Percentiles rank a stretch among this genome's conserved stretches.
Evolutionary conservation across 2,797 vertebrate genomes (phyloP).

Genomic region (Lagorchestes hirsutus): DNA sequence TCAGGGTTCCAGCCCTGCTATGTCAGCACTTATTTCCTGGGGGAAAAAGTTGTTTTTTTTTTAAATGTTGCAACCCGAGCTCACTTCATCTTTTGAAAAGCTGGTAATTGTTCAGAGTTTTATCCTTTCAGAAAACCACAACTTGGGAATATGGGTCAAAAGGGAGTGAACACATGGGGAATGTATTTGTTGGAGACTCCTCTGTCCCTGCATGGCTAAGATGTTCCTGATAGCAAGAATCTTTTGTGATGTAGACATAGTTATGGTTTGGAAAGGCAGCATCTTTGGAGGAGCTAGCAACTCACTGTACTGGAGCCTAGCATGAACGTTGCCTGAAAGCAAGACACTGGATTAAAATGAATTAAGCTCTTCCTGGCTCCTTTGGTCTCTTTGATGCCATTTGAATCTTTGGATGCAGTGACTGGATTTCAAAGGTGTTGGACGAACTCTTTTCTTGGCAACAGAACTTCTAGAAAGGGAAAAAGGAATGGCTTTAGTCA

Average conservation of each 20-base stretch:
- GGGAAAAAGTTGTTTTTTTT: background rate
- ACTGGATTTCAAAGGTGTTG: background rate
- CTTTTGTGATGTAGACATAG: background rate
- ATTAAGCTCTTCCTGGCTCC: background rate
- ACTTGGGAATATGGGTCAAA: background rate
- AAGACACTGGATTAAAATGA: background rate
- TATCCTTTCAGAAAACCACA: conserved; percentile 2
- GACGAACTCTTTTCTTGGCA: background rate
- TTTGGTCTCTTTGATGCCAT: background rate
- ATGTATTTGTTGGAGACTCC: background rate
- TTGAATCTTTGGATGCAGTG: background rate
- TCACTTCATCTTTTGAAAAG: background rate
- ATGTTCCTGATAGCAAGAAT: background rate
- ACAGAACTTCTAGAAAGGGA: background rate
- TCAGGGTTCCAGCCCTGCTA: background rate
- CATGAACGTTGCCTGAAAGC: background rate
- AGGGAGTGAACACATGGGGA: background rate
- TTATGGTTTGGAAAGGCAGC: background rate
- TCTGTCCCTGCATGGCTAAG: background rate
- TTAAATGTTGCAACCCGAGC: background rate
- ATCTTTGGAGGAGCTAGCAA: background rate
- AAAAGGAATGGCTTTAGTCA: background rate
- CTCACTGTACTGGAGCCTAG: background rate
- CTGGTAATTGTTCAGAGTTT: background rate
- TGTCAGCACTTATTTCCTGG: background rate